Evolutionary conservation across 2,113 vertebrate genomes (phyloP).

Genomic region (Athene cunicularia): DNA sequence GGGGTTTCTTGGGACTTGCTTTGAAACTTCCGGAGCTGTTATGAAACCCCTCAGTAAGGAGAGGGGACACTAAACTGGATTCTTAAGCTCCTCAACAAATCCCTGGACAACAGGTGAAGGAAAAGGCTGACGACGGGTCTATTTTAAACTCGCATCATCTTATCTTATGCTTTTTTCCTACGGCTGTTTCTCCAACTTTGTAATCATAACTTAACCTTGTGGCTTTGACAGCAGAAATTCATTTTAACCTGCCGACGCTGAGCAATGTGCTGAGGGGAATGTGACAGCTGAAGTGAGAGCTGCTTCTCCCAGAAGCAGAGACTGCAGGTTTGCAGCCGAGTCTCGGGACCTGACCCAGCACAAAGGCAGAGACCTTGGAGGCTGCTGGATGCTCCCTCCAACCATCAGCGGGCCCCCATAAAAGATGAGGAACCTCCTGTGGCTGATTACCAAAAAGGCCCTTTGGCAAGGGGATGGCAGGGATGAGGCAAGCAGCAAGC

Average conservation of each 20-base stretch:
- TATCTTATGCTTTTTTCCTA: neutral
- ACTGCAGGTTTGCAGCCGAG: too few relatives aligned
- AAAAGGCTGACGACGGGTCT: neutral
- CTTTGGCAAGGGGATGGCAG: neutral
- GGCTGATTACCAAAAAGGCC: neutral
- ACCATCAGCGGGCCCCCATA: neutral
- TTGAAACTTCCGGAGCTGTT: neutral
- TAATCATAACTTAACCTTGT: neutral
- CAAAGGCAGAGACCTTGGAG: neutral
- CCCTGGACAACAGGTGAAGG: neutral
- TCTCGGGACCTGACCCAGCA: neutral
- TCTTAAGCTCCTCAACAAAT: neutral
- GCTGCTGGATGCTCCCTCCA: neutral
- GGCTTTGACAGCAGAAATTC: neutral
- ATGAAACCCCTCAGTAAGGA: neutral
- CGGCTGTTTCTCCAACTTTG: neutral
- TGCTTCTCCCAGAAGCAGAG: neutral
- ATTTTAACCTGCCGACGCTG: neutral
- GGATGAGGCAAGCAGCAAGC: neutral
- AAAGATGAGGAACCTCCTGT: neutral
- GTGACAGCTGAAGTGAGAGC: neutral
- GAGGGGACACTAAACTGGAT: neutral
- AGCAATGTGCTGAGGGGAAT: rapidly evolving
- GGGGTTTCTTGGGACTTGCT: neutral
- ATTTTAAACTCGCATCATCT: neutral